Base-by-base conservation (phyloP, 2,113 vertebrate genomes). In the Oncorhynchus gorbuscha region DNA sequence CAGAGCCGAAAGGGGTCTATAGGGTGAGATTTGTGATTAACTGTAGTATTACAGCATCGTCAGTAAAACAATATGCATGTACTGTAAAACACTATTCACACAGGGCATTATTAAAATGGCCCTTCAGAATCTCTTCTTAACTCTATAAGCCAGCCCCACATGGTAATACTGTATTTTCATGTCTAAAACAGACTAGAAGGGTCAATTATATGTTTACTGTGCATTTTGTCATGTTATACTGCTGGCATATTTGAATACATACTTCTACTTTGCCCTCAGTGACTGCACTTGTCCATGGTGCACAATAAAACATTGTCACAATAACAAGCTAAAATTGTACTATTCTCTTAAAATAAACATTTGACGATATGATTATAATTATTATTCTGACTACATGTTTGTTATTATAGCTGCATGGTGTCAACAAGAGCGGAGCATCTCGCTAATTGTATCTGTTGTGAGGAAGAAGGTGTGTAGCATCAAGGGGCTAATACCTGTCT, bases 381-480 rank as follows among this genome's bases (percentile, higher is more conserved):
- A 58, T 75, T 82, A 73, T 48, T 76, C n/a, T 1, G 76, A 6
- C 69, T 74, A 81, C 78, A 76, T 28, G 74, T 24, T 81, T 86
- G 78, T 85, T 86, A 90, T 89, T 86, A 87, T 80, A 78, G 81
- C 81, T 20, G 28, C 35, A 72, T 59, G 8, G 64, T 45, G 73
- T 84, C 73, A 12, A 64, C 79, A 65, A 80, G 45, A 69, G 49
- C 74, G 7, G 20, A 82, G 75, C 51, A 68, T 58, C 61, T 62
- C 65, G 76, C 77, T 89, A 91, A 90, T 92, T 90, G 83, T 77
- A 75, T 61, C 61, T 35, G 80, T 45, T 84, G 45, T 77, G 71
- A 84, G 83, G 76, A 84, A 84, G 13, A 74, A 69, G 81, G 75
- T 51, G 71, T 82, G 74, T 49, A 6, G 26, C 28, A 73, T 71